phyloP scores from a whole-genome alignment of 1,140 invertebrate species.

The Stenopsyche tienmushanensis region DNA sequence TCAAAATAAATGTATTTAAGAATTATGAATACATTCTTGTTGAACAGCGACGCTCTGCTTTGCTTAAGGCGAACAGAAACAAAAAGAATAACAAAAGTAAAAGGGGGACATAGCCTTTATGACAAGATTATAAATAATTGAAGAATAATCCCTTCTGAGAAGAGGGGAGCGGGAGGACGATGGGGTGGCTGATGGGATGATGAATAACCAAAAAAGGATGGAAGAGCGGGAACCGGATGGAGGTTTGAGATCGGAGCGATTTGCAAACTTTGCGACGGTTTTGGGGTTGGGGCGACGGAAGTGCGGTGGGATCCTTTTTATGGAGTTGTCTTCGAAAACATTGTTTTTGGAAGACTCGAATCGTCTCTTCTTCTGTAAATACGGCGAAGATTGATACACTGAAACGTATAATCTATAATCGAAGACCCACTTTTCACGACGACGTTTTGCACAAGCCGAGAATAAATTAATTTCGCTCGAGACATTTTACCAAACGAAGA shows the following conservation, averaged over 20 bases:
- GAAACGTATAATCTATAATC: too few relatives aligned
- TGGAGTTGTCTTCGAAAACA: neutral
- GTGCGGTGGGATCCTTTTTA: too few relatives aligned
- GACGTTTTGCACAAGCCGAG: too few relatives aligned
- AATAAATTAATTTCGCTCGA: too few relatives aligned
- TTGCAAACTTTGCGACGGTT: neutral
- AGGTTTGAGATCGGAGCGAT: neutral
- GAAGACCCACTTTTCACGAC: too few relatives aligned
- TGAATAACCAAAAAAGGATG: slow-evolving; percentile 1
- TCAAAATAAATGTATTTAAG: slow-evolving; percentile 15
- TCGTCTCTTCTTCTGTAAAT: too few relatives aligned
- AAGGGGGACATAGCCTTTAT: slow-evolving; percentile 14
- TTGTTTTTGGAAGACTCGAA: neutral
- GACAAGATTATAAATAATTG: slow-evolving; percentile 35
- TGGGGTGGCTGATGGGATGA: slow-evolving; percentile 15
- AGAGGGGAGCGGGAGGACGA: neutral
- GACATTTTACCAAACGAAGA: too few relatives aligned
- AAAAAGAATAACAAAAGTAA: slow-evolving; percentile 16
- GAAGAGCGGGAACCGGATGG: neutral
- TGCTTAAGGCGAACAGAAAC: neutral
- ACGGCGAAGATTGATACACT: too few relatives aligned
- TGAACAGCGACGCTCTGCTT: neutral
- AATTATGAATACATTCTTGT: slow-evolving; percentile 8
- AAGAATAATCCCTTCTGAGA: slow-evolving; percentile 23
- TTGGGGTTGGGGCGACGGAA: too few relatives aligned